These are phyloP conservation scores for Pseudococcus viburni DNA, from an alignment of 2,888 invertebrate species.

Conservation along the genomic window DNA sequence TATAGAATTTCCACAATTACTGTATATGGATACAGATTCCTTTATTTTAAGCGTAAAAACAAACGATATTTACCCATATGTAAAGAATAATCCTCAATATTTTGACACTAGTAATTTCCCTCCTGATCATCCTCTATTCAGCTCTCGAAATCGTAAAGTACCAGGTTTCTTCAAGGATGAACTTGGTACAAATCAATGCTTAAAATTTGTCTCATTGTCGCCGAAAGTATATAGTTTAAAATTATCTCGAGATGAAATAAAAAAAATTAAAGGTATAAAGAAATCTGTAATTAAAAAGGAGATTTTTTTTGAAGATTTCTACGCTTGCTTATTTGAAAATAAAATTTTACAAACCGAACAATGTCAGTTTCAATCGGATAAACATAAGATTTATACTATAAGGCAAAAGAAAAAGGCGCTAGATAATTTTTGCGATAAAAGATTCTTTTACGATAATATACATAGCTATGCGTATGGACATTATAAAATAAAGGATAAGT, in stretches of 20 bases:
- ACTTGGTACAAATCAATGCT: neutral
- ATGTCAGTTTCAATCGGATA: neutral
- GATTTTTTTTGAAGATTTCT: neutral
- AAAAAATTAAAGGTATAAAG: neutral
- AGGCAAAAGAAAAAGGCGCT: neutral
- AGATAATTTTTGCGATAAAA: neutral
- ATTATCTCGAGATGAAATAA: neutral
- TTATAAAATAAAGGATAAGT: neutral
- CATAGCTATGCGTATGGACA: neutral
- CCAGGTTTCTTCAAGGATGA: neutral
- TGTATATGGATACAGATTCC: neutral
- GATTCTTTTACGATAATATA: neutral
- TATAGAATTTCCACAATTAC: neutral
- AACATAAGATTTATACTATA: neutral
- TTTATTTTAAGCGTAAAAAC: neutral
- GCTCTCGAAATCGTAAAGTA: neutral
- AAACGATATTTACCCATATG: neutral
- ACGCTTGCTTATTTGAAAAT: neutral
- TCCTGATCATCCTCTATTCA: neutral
- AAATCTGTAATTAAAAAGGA: neutral
- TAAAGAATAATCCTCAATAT: neutral
- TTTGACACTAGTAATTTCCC: neutral
- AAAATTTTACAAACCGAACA: neutral
- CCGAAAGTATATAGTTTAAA: neutral
- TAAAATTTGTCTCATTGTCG: neutral